Conservation (phyloP, 2,113 vertebrate species). For the Tursiops truncatus region DNA sequence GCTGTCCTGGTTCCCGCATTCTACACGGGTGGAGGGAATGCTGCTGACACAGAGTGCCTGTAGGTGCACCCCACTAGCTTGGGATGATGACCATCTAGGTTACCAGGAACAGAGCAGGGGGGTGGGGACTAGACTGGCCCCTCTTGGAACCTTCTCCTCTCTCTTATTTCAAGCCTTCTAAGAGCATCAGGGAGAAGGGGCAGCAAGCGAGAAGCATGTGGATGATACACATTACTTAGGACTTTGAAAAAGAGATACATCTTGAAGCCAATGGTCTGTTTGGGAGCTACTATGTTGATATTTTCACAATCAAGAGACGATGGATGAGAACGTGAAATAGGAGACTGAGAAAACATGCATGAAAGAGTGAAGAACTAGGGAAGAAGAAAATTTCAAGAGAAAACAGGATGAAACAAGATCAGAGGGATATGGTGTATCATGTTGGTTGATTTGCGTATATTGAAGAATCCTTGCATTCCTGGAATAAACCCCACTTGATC, state of each 20-base stretch:
- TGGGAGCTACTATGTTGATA: background rate
- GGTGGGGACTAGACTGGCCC: background rate
- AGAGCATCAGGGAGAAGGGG: background rate
- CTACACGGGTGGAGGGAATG: background rate
- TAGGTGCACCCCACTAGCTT: background rate
- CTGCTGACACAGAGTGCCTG: background rate
- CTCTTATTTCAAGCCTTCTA: background rate
- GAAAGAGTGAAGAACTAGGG: conserved; percentile 51
- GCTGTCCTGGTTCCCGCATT: background rate
- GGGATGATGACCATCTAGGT: background rate
- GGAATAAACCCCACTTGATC: no score
- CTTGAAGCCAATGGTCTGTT: background rate
- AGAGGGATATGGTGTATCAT: background rate
- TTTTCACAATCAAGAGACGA: conserved; percentile 38
- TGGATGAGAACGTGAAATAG: conserved; percentile 52
- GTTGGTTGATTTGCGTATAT: no score
- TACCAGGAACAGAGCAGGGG: background rate
- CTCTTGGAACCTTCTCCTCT: background rate
- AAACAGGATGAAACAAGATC: conserved; percentile 19
- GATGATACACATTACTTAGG: background rate
- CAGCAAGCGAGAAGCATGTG: background rate
- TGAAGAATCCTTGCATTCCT: no score
- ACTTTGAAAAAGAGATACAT: background rate
- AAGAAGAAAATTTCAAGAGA: conserved; percentile 54
- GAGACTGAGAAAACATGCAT: conserved; percentile 10